Base-by-base conservation (phyloP, 2,888 invertebrate genomes). In the Lochmaea capreae region DNA sequence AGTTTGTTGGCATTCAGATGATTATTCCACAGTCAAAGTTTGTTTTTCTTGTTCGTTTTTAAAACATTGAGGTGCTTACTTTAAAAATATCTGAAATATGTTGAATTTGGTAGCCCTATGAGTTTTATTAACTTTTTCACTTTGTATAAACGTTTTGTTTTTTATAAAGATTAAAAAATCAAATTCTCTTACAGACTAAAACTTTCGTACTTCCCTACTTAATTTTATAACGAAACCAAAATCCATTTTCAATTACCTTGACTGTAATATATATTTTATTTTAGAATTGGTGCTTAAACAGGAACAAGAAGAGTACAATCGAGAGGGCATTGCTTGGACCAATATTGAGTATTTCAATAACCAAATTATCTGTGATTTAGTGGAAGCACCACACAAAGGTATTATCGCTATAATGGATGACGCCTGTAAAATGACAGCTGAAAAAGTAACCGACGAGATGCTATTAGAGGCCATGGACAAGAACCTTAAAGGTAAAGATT, bases 301-400 rank as follows among this genome's bases (percentile, higher is more conserved):
- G 87, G 98, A 99, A 86, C 99, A 99, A 84, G 99, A 99, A 85
- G 99, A 99, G 85, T 99, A 99, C 86, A 91, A 93, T 78, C 91
- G 93, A 39, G 99, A 99, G 86, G 99, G 98, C 67, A 98, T 99
- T 84, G 93, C 94, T 80, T 99, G 98, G 99, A 92, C 94, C 74
- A 94, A 97, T 81, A 92, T 99, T 77, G 93, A 97, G 74, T 99
- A 97, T 88, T 98, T 99, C 89, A 98, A 99, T 89, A 99, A 99
- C 89, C 94, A 98, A 87, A 91, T 91, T 67, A 98, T 99, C 86
- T 98, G 98, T 87, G 97, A 98, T 85, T 90, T 99, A 75, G 96
- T 99, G 14, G 99, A 99, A 87, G 93, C 95, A 74, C 94, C 94
- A 14, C 97, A 97, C 86, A 95, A 94, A 86, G 99, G 98, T 75